These are phyloP conservation scores for Rhaphigaster nebulosa DNA, from an alignment of 2,888 invertebrate genomes.

Conservation along the genomic window DNA sequence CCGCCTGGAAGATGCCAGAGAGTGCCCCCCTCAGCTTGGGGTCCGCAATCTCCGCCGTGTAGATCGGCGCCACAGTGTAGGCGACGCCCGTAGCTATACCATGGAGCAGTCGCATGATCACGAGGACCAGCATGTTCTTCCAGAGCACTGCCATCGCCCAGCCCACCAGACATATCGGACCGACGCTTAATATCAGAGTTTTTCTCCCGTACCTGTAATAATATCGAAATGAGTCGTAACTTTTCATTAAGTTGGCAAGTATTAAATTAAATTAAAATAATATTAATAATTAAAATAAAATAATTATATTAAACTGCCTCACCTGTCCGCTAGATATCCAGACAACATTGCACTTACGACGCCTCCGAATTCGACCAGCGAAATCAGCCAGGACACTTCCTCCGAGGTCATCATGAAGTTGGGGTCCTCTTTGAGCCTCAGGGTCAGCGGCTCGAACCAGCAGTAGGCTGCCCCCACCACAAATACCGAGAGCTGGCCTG, in stretches of 20 bases:
- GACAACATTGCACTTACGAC: neutral
- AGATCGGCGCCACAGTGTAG: conserved; percentile 65
- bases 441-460: conserved; percentile 53
- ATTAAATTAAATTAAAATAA: no score
- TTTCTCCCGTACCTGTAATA: conserved; percentile 63
- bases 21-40: conserved; percentile 66
- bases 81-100: conserved; percentile 65
- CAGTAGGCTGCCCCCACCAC: neutral
- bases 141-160: conserved; percentile 67
- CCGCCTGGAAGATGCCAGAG: conserved; percentile 65
- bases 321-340: conserved; percentile 51
- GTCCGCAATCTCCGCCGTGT: conserved; percentile 66
- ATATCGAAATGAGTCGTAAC: neutral
- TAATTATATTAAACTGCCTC: no score
- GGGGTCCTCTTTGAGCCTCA: neutral
- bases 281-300: no score
- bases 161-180: conserved; percentile 62
- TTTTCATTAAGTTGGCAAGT: neutral
- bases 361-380: conserved; percentile 20
- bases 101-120: conserved; percentile 63
- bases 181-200: conserved; percentile 60
- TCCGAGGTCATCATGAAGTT: conserved; percentile 14
- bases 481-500: conserved; percentile 51
- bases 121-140: conserved; percentile 70
- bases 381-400: conserved; percentile 54